Conservation (phyloP, 2,797 vertebrate species). For the Buceros bicornis region DNA sequence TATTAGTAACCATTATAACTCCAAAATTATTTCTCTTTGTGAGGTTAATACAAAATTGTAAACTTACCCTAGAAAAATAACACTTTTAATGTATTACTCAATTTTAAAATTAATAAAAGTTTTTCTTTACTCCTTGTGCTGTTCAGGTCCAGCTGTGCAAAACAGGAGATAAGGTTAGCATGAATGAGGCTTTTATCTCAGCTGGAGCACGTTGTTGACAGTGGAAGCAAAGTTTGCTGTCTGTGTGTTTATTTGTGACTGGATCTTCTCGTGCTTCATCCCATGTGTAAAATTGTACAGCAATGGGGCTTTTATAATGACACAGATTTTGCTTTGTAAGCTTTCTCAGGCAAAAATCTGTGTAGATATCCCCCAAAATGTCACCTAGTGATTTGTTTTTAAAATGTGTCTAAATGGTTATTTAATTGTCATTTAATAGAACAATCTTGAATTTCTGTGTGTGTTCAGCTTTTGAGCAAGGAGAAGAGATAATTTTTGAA, state of each 20-base stretch:
- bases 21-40: background rate
- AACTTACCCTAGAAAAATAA: background rate
- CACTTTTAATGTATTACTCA: background rate
- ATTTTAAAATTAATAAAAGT: background rate
- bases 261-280: background rate
- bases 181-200: background rate
- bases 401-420: background rate
- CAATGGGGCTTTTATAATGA: background rate
- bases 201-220: background rate
- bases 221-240: background rate
- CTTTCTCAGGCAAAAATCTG: background rate
- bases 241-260: background rate
- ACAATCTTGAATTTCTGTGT: background rate
- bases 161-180: background rate
- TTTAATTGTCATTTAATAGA: background rate
- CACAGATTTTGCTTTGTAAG: background rate
- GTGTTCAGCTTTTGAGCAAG: background rate
- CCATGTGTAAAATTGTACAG: background rate
- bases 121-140: background rate
- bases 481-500: background rate
- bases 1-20: background rate
- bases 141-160: background rate
- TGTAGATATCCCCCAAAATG: background rate
- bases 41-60: background rate
- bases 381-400: background rate